Conservation (phyloP, 2,113 vertebrate genomes). For the Ceuthmochares aereus region DNA sequence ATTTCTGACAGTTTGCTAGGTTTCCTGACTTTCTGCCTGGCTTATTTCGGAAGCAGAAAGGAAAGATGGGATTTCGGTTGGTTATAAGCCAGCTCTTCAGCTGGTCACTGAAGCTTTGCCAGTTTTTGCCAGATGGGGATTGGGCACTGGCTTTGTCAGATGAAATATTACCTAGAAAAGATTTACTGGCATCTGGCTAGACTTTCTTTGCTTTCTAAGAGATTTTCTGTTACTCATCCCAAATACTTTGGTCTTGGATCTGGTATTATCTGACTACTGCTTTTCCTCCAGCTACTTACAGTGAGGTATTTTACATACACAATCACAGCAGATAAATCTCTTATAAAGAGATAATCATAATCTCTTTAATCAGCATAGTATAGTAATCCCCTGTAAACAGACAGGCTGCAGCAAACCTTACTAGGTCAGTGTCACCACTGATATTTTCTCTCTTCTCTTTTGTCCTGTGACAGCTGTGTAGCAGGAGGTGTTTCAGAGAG, state of each 20-base stretch:
- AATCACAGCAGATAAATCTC: slow-evolving; percentile 30
- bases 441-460: not conserved
- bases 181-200: slow-evolving; percentile 6
- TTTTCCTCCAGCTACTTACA: slow-evolving; percentile 35
- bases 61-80: not conserved
- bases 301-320: not conserved
- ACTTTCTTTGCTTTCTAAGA: slow-evolving; percentile 1
- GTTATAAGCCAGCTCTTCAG: not conserved
- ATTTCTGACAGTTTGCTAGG: not conserved
- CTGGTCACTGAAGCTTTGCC: not conserved
- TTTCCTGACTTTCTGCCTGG: not conserved
- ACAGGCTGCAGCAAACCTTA: not conserved
- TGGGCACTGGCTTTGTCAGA: not conserved
- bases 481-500: not conserved
- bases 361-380: slow-evolving; percentile 35
- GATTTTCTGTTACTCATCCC: slow-evolving; percentile 29
- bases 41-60: not conserved
- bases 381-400: not conserved
- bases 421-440: not conserved
- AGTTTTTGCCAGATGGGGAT: not conserved
- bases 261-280: not conserved
- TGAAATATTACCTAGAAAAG: not conserved
- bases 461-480: not conserved
- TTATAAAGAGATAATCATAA: slow-evolving; percentile 46
- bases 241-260: slow-evolving; percentile 1